A percentile compares a stretch with the other conserved stretches of the same genome.
Conservation (phyloP, 2,888 invertebrate species). For the Hyposoter dolosus region DNA sequence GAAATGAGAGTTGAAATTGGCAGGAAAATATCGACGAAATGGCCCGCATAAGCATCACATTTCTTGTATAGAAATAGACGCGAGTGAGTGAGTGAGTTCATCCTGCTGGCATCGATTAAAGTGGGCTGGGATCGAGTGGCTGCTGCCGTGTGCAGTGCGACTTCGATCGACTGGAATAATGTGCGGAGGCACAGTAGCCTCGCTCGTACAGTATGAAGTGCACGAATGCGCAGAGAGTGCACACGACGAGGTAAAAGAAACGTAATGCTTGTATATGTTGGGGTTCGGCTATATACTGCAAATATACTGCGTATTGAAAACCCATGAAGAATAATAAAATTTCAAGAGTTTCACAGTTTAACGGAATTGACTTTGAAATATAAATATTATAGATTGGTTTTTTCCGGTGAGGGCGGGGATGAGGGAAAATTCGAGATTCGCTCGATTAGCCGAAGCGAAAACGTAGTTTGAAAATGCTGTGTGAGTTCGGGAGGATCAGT, state of each 20-base stretch:
- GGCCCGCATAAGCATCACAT: slow-evolving; percentile 28
- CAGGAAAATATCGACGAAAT: not conserved
- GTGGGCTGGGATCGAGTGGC: slow-evolving; percentile 74
- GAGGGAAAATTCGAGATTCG: slow-evolving; percentile 76
- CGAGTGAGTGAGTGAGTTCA: slow-evolving; percentile 43
- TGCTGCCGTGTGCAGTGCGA: slow-evolving; percentile 75
- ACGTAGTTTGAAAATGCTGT: slow-evolving; percentile 10
- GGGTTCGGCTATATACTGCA: not conserved
- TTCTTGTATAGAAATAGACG: slow-evolving; percentile 51
- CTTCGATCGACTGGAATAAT: slow-evolving; percentile 63
- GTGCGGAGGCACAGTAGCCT: slow-evolving; percentile 31
- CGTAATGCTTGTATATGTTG: slow-evolving; percentile 40
- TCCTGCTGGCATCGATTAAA: slow-evolving; percentile 56
- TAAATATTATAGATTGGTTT: slow-evolving; percentile 3
- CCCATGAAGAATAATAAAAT: not conserved
- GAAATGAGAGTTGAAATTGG: not conserved
- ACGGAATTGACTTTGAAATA: not conserved
- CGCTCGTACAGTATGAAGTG: slow-evolving; percentile 57
- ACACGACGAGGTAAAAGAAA: slow-evolving; percentile 25
- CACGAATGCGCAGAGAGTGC: slow-evolving; percentile 58
- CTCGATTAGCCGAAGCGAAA: slow-evolving; percentile 74
- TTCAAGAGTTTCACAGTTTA: not conserved
- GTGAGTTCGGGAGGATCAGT: slow-evolving; percentile 12
- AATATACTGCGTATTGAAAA: not conserved
- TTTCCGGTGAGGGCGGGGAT: slow-evolving; percentile 23